A percentile compares a stretch with the other conserved stretches of the same genome.
phyloP scores from a whole-genome alignment of 2,113 vertebrate genomes.

The Clarias batrachus region DNA sequence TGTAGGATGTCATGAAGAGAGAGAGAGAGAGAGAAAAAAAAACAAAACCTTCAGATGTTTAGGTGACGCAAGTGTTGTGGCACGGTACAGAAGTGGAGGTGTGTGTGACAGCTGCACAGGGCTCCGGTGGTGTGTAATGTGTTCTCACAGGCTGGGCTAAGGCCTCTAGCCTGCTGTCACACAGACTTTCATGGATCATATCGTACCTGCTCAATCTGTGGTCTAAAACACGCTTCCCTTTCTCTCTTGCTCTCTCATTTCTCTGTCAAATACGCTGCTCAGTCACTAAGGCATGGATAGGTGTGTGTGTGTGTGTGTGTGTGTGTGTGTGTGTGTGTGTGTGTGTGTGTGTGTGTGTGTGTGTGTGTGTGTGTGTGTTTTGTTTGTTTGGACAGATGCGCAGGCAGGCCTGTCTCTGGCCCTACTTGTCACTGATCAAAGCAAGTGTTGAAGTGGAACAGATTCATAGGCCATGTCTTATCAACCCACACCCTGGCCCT shows the following conservation, averaged over 20 bases:
- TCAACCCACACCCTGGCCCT: slow-evolving; percentile 81
- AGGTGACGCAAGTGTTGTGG: slow-evolving; percentile 68
- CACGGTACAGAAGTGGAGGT: slow-evolving; percentile 62
- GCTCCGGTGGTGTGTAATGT: slow-evolving; percentile 60
- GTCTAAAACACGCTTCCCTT: slow-evolving; percentile 57
- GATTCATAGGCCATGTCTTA: slow-evolving; percentile 95
- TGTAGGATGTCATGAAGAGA: slow-evolving; percentile 37
- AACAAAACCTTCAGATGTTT: slow-evolving; percentile 57
- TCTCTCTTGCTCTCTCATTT: slow-evolving; percentile 52
- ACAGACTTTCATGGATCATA: slow-evolving; percentile 74
- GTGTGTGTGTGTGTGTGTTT: slow-evolving; percentile 49
- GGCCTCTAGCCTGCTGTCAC: slow-evolving; percentile 69
- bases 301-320: neutral
- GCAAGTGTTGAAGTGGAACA: slow-evolving; percentile 92
- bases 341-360: slow-evolving; percentile 6
- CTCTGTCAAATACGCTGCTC: slow-evolving; percentile 5
- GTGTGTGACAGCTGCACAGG: slow-evolving; percentile 66
- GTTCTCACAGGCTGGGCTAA: slow-evolving; percentile 64
- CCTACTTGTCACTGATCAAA: slow-evolving; percentile 90
- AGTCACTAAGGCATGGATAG: slow-evolving; percentile 15
- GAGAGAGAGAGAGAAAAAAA: neutral
- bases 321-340: neutral
- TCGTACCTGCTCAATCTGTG: slow-evolving; percentile 74
- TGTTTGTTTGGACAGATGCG: slow-evolving; percentile 93
- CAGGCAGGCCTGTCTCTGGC: slow-evolving; percentile 83